Percentiles rank a stretch among this genome's conserved stretches.
These are phyloP conservation scores for Drosophila kepulauana DNA, from an alignment of 1,140 invertebrate species.

Conservation along the genomic window DNA sequence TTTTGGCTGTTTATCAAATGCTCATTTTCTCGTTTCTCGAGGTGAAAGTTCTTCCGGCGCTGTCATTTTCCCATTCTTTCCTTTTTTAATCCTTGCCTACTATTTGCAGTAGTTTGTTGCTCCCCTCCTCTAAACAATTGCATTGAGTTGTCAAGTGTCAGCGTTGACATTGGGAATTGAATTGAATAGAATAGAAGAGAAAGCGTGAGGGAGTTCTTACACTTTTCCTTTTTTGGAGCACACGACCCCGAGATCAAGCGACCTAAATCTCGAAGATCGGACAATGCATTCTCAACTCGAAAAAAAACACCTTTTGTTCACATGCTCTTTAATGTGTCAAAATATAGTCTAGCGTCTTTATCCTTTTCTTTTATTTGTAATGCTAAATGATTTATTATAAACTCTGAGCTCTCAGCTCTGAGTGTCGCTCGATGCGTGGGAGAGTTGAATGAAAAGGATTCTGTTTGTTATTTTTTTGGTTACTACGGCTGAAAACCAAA, in stretches of 20 bases:
- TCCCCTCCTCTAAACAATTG: slow-evolving; percentile 46
- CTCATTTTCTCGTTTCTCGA: slow-evolving; percentile 46
- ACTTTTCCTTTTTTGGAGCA: slow-evolving; percentile 24
- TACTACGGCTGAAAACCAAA: not conserved
- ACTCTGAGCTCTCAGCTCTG: not conserved
- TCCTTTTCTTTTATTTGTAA: slow-evolving; percentile 50
- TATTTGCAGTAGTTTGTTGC: slow-evolving; percentile 44
- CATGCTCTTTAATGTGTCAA: slow-evolving; percentile 80
- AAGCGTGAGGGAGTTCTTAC: not conserved
- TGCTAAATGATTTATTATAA: slow-evolving; percentile 79
- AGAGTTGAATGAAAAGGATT: slow-evolving; percentile 22
- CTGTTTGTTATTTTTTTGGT: not conserved
- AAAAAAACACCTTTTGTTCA: slow-evolving; percentile 50
- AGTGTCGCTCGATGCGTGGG: slow-evolving; percentile 57
- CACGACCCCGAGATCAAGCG: slow-evolving; percentile 6
- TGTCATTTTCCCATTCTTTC: slow-evolving; percentile 37
- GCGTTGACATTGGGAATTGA: slow-evolving; percentile 69
- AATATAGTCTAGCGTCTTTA: slow-evolving; percentile 68
- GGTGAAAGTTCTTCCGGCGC: slow-evolving; percentile 81
- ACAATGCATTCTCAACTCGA: slow-evolving; percentile 24
- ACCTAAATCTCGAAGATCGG: slow-evolving; percentile 20
- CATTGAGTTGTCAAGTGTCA: slow-evolving; percentile 83
- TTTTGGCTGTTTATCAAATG: slow-evolving; percentile 43
- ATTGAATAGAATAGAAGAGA: slow-evolving; percentile 31
- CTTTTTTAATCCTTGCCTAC: slow-evolving; percentile 68